These are phyloP conservation scores for Hyles vespertilio DNA, from an alignment of 1,140 invertebrate species.

Conservation along the genomic window DNA sequence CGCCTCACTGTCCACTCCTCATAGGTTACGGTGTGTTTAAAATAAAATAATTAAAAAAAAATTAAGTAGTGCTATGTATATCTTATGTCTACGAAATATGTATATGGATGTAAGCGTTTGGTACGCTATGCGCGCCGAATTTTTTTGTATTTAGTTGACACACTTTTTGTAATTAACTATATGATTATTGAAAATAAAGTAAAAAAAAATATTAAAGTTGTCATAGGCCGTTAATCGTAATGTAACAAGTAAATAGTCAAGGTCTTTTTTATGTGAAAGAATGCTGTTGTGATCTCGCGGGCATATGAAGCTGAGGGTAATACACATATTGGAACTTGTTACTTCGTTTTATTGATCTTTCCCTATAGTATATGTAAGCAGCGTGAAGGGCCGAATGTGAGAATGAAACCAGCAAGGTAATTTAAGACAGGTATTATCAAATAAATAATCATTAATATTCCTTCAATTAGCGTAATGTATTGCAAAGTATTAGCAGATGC, in stretches of 20 bases:
- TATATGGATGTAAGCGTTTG: constrained; percentile 68
- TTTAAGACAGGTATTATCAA: too few relatives aligned
- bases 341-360: too few relatives aligned
- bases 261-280: constrained; percentile 69
- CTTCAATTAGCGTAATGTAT: too few relatives aligned
- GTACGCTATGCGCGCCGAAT: constrained; percentile 64
- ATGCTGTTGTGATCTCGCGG: constrained; percentile 62
- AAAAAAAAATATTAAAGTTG: constrained; percentile 32
- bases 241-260: constrained; percentile 42
- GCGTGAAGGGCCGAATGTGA: too few relatives aligned
- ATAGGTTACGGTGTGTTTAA: constrained; percentile 23
- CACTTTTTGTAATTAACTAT: constrained; percentile 72
- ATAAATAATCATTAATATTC: too few relatives aligned
- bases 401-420: too few relatives aligned
- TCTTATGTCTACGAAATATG: constrained; percentile 62
- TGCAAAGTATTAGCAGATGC: too few relatives aligned
- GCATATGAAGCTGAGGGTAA: constrained; percentile 64
- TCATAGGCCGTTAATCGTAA: constrained; percentile 44
- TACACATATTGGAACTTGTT: constrained; percentile 68
- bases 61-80: constrained; percentile 65
- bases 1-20: constrained; percentile 19
- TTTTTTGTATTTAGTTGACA: constrained; percentile 72
- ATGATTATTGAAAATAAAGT: constrained; percentile 43
- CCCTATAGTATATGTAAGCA: too few relatives aligned
- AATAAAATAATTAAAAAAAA: constrained; percentile 42